A percentile compares a stretch with the other conserved stretches of the same genome.
phyloP scores from a whole-genome alignment of 2,888 invertebrate genomes.

The Sphaeridia pumilis region DNA sequence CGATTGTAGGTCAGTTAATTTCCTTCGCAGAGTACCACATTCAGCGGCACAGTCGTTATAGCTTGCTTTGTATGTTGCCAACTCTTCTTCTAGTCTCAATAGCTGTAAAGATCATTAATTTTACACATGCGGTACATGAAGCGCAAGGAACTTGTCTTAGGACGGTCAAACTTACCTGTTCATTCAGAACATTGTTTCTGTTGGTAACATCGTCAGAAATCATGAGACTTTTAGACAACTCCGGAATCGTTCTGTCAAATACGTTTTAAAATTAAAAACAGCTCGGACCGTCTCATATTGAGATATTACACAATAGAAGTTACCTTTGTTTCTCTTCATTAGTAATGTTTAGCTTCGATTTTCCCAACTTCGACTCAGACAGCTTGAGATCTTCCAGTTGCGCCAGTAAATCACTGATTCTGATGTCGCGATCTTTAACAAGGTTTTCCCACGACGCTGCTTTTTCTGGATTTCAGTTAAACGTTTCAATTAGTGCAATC shows the following conservation, averaged over 20 bases:
- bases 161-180: too few species aligned
- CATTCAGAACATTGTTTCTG: too few species aligned
- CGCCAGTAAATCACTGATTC: constrained; percentile 13
- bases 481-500: not conserved
- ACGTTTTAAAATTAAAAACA: too few species aligned
- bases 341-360: too few species aligned
- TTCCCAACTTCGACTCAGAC: too few species aligned
- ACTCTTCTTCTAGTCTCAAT: constrained; percentile 57
- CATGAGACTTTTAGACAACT: too few species aligned
- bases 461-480: constrained; percentile 13
- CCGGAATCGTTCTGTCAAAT: too few species aligned
- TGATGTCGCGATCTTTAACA: constrained; percentile 16
- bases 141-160: too few species aligned
- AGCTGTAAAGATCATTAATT: constrained; percentile 37
- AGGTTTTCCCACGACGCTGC: constrained; percentile 19
- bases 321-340: too few species aligned
- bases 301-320: too few species aligned
- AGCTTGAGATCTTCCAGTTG: constrained; percentile 25
- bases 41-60: constrained; percentile 55
- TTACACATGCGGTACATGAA: not conserved
- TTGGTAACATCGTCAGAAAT: too few species aligned
- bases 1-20: constrained; percentile 49
- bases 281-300: too few species aligned
- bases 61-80: constrained; percentile 59
- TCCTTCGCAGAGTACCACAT: constrained; percentile 49